Conservation (phyloP, 1,140 invertebrate genomes). For the Danaus plexippus region DNA sequence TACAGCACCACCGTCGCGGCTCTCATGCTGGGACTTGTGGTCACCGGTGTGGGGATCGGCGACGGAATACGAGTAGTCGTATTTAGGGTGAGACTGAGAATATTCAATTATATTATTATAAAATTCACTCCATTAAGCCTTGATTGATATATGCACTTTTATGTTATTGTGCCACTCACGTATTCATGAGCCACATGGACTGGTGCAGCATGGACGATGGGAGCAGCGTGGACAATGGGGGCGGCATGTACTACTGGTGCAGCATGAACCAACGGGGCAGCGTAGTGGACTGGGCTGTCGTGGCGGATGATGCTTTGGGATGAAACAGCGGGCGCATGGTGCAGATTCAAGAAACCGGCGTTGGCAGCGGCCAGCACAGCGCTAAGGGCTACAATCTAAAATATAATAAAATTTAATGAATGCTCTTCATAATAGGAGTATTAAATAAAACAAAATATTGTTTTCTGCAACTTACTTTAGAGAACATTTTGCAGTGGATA, state of each 20-base stretch:
- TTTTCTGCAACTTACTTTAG: slow-evolving; percentile 54
- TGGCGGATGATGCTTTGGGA: slow-evolving; percentile 68
- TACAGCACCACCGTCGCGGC: slow-evolving; percentile 63
- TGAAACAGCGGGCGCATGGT: slow-evolving; percentile 58
- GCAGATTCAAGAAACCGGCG: slow-evolving; percentile 50
- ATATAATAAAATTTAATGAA: slow-evolving; percentile 12
- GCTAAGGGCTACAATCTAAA: slow-evolving; percentile 53
- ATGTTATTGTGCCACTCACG: slow-evolving; percentile 28
- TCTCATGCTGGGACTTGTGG: slow-evolving; percentile 65
- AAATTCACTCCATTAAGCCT: neutral
- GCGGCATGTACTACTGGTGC: slow-evolving; percentile 52
- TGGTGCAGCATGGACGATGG: slow-evolving; percentile 55
- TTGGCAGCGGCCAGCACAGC: slow-evolving; percentile 61
- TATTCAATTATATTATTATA: slow-evolving; percentile 7
- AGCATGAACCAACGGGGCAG: slow-evolving; percentile 35
- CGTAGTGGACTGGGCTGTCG: slow-evolving; percentile 56
- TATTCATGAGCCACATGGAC: slow-evolving; percentile 52
- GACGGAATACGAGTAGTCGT: slow-evolving; percentile 69
- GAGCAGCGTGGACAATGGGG: slow-evolving; percentile 57
- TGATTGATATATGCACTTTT: slow-evolving; percentile 5
- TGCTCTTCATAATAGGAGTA: neutral
- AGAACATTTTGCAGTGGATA: slow-evolving; percentile 68
- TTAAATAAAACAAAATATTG: slow-evolving; percentile 10
- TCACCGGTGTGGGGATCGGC: slow-evolving; percentile 65
- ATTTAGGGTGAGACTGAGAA: slow-evolving; percentile 62